These are phyloP conservation scores for Saccopteryx leptura DNA, from an alignment of 2,113 vertebrate species.

Conservation along the genomic window DNA sequence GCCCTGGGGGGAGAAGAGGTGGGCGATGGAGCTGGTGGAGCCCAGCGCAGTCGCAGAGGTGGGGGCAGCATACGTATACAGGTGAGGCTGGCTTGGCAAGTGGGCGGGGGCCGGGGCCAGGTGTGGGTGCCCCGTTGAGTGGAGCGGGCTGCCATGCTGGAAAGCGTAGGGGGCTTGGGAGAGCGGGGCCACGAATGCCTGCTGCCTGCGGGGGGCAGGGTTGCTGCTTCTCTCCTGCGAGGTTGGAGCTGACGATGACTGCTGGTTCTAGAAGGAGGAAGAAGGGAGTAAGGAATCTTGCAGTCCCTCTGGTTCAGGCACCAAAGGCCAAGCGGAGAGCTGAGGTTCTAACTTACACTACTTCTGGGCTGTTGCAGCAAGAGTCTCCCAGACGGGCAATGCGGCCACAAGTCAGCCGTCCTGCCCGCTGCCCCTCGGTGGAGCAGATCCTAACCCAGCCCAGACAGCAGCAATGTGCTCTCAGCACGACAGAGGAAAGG, in stretches of 20 bases:
- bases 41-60: conserved; percentile 94
- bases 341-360: background rate
- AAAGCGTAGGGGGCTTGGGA: conserved; percentile 96
- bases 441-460: conserved; percentile 1
- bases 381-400: background rate
- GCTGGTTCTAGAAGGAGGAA: conserved; percentile 90
- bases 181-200: conserved; percentile 93
- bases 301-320: background rate
- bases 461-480: background rate
- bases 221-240: conserved; percentile 92
- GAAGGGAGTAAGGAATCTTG: conserved; percentile 72
- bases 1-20: conserved; percentile 93
- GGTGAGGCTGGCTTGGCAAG: conserved; percentile 92
- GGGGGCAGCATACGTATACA: conserved; percentile 96
- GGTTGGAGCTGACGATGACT: conserved; percentile 91
- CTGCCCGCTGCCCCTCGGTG: conserved; percentile 46
- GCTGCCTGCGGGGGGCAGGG: conserved; percentile 92
- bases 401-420: background rate
- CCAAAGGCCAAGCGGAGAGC: background rate
- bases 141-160: conserved; percentile 93
- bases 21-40: conserved; percentile 96
- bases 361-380: background rate
- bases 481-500: background rate
- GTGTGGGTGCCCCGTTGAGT: conserved; percentile 89
- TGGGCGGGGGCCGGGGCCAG: conserved; percentile 92